Evolutionary conservation across 2,888 invertebrate species (phyloP), one percentile per base, ranked within the genome.

Genomic region (Trissolcus japonicus): DNA sequence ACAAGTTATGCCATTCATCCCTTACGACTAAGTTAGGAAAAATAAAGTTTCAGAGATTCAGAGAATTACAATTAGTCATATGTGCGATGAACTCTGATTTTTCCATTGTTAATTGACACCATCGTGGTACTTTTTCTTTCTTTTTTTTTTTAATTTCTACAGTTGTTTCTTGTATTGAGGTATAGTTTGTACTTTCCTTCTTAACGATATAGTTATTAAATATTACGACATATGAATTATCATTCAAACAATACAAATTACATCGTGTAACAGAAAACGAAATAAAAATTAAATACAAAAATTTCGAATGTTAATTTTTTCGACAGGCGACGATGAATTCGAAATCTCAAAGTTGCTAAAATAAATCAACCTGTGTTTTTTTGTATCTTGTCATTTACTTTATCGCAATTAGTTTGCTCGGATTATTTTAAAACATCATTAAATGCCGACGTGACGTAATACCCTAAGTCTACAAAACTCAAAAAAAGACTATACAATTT

Each of bases 121-220:
- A 35, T 35, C 35, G 35, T 35, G 35, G 7, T 11, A 11, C 11
- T 4, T 11, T 35, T n/a, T n/a, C n/a, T 29, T 29, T 29, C 29
- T 4, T 29, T 29, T 29, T 35, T 9, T 35, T 35, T 35, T 50
- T 40, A 35, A 14, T 56, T 61, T 50, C 25, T 46, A 46, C 2
- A 51, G 6, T 17, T 67, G 19, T 11, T 11, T 11, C 1, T n/a
- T n/a, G n/a, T 35, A 35, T 41, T 74, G 62, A 74, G 67, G 62
- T 67, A 67, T 57, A 56, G 60, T 74, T 74, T 74, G 74, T 74
- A 74, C 74, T 74, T 67, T 67, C 48, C 29, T 53, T 53, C 62
- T 67, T 62, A 67, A 56, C 57, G 67, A 25, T 40, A 21, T 61
- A 60, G 48, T 51, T 17, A 50, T 61, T 72, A 71, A 71, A 62